These are phyloP conservation scores for Sebastiscus tertius DNA, from an alignment of 2,797 vertebrate species.

Conservation along the genomic window DNA sequence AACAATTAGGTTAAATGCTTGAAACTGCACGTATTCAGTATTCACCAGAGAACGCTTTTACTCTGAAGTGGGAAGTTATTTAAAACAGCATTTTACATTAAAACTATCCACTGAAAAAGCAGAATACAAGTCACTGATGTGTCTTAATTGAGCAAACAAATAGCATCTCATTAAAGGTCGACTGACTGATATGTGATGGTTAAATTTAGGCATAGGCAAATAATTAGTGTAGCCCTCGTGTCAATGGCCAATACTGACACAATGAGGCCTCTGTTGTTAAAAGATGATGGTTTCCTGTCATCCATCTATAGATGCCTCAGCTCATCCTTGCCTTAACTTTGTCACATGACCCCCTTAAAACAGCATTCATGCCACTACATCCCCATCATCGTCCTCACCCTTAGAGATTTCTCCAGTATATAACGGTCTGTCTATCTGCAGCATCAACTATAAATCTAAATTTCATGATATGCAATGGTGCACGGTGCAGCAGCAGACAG, in stretches of 20 bases:
- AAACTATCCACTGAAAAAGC: neutral
- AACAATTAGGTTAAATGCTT: neutral
- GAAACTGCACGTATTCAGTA: neutral
- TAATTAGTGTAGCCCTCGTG: neutral
- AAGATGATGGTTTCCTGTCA: slow-evolving; percentile 1
- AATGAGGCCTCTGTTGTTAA: slow-evolving; percentile 6
- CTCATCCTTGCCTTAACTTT: slow-evolving; percentile 44
- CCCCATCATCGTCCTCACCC: neutral
- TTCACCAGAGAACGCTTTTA: neutral
- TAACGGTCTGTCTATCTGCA: neutral
- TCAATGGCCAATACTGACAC: neutral
- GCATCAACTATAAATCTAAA: neutral
- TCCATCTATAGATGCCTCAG: slow-evolving; percentile 25
- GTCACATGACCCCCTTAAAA: slow-evolving; percentile 65
- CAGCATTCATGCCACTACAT: slow-evolving; percentile 36
- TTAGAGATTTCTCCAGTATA: neutral
- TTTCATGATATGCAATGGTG: neutral
- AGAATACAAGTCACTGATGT: neutral
- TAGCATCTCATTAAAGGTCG: neutral
- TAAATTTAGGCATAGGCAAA: neutral
- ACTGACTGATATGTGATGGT: neutral
- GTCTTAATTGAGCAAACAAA: neutral
- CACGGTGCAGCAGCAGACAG: neutral
- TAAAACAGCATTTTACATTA: neutral
- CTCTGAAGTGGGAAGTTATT: neutral